A percentile compares a stretch with the other conserved stretches of the same genome.
Evolutionary conservation across 2,113 vertebrate species (phyloP).

Genomic region (Chionodraco myersi): DNA sequence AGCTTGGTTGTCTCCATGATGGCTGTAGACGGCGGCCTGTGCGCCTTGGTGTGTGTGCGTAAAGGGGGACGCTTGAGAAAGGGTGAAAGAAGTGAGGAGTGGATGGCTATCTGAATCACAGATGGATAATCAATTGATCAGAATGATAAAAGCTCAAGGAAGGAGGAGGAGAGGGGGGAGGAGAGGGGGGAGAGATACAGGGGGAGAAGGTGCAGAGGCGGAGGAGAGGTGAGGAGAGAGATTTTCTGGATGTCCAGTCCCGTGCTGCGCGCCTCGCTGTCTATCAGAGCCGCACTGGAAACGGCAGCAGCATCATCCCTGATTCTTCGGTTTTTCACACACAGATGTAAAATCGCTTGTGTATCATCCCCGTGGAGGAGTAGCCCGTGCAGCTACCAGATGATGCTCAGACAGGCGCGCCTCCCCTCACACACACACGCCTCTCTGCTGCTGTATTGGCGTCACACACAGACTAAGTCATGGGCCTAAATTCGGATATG

Average conservation of each 20-base stretch:
- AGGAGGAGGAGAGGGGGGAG: background rate
- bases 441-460: conserved; percentile 77
- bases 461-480: conserved; percentile 79
- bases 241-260: conserved; percentile 65
- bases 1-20: conserved; percentile 88
- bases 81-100: conserved; percentile 29
- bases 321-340: conserved; percentile 62
- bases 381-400: conserved; percentile 59
- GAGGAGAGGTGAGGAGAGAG: conserved; percentile 42
- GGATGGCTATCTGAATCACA: conserved; percentile 57
- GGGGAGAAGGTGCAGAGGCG: conserved; percentile 45
- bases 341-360: conserved; percentile 56
- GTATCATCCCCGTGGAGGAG: conserved; percentile 66
- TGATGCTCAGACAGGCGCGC: conserved; percentile 77
- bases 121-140: conserved; percentile 55
- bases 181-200: background rate
- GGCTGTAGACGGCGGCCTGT: conserved; percentile 17
- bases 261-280: conserved; percentile 52
- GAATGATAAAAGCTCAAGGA: conserved; percentile 19
- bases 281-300: conserved; percentile 62
- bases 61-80: conserved; percentile 22
- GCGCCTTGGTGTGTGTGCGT: conserved; percentile 23
- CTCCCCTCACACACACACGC: conserved; percentile 45
- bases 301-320: conserved; percentile 57
- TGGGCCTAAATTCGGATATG: conserved; percentile 77